Evolutionary conservation across 2,797 vertebrate genomes (phyloP), one percentile per base, ranked within the genome.

Genomic region (Betta splendens): DNA sequence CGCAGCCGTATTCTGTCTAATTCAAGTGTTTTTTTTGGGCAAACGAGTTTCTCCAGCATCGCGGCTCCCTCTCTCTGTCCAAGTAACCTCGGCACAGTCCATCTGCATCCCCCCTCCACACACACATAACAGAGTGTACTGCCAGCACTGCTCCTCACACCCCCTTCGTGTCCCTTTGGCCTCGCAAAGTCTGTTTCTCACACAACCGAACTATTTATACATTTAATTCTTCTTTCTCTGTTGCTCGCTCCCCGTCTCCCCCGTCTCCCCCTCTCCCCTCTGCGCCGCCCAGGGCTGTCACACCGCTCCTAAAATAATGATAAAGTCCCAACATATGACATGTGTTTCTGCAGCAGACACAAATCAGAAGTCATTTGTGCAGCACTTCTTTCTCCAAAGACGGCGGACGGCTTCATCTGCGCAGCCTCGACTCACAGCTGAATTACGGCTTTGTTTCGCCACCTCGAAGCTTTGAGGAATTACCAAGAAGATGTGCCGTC

Each of bases 91-190:
- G 81, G 70, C 66, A 25, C 68, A 79, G 85, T 88, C 86, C 82
- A 88, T 88, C 88, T 91, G 83, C 55, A 79, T 64, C 70, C 67
- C 57, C 75, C 35, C 38, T 21, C 20, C 22, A 49, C 52, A 40
- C 47, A 72, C 52, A 68, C 52, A 62, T 79, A 76, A 67, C 70
- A 32, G 71, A 77, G 72, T 81, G 86, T 87, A 75, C 83, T 84
- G 82, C 84, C 87, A 89, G 81, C 71, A 79, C 75, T 83, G 73
- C 80, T 79, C 71, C 83, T 80, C 79, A 86, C 84, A 88, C 77
- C 69, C 81, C 50, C 71, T 80, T 79, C 57, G 45, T 74, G 80
- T 87, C 76, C 77, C 77, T 84, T 80, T 83, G 77, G 81, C 80
- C 80, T 83, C 47, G 59, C 81, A 79, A 77, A 87, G 77, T 85